phyloP scores from a whole-genome alignment of 2,113 vertebrate genomes.

The Agelaius phoeniceus region DNA sequence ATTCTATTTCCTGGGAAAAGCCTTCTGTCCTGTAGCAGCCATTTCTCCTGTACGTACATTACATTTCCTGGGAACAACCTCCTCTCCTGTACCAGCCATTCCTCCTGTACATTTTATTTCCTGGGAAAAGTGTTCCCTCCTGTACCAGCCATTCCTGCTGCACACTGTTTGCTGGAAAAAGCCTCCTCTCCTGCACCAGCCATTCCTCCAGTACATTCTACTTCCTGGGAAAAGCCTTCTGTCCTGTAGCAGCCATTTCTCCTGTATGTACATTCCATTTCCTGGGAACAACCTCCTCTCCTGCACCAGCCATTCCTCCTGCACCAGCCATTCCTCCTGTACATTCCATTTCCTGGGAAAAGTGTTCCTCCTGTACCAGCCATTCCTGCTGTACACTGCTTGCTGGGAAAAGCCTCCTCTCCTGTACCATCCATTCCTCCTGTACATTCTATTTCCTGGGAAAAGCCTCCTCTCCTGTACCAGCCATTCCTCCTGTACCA shows the following conservation, averaged over 20 bases:
- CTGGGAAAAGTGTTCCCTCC: background rate
- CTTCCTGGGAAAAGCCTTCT: background rate
- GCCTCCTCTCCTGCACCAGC: background rate
- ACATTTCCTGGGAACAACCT: background rate
- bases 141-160: background rate
- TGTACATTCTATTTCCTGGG: background rate
- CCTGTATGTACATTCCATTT: background rate
- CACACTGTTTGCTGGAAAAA: background rate
- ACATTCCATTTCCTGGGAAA: background rate
- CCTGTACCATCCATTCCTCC: background rate
- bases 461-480: background rate
- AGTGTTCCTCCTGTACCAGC: background rate
- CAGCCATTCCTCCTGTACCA: no score
- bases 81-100: background rate
- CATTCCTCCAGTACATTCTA: background rate
- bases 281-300: no score
- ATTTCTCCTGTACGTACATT: background rate
- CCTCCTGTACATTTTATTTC: fast-evolving
- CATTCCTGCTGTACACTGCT: background rate
- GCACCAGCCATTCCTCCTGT: background rate
- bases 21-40: background rate
- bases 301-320: no score
- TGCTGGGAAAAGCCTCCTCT: background rate
- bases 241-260: no score
- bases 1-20: background rate